These are phyloP conservation scores for Alethe castanea DNA, from an alignment of 2,113 vertebrate genomes.

Conservation along the genomic window DNA sequence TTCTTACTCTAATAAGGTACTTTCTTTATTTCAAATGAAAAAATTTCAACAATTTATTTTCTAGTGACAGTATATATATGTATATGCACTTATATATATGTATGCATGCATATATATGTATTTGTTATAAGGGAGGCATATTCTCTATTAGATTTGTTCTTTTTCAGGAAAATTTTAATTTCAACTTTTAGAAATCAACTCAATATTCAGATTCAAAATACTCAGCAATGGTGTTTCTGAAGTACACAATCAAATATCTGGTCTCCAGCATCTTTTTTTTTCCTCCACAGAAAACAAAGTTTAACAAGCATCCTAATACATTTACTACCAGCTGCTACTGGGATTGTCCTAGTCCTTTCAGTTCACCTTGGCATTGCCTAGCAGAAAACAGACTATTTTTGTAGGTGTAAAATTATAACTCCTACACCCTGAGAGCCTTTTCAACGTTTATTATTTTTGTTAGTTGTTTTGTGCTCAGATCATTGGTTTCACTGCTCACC, in stretches of 20 bases:
- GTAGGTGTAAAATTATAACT: background rate
- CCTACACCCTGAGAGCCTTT: background rate
- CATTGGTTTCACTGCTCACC: background rate
- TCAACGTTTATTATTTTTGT: background rate
- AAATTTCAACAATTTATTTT: background rate
- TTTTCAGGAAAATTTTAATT: background rate
- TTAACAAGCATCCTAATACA: background rate
- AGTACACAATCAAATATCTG: background rate
- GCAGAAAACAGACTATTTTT: background rate
- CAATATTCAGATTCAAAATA: background rate
- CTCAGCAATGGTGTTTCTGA: background rate
- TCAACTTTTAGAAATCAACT: background rate
- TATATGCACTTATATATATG: accelerated
- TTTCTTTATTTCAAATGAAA: background rate
- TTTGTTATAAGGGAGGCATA: background rate
- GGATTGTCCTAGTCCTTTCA: background rate
- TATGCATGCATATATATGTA: background rate
- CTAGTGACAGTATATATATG: background rate
- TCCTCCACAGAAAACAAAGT: background rate
- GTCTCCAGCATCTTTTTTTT: background rate
- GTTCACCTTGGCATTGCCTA: background rate
- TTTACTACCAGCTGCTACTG: background rate
- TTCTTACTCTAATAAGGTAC: background rate
- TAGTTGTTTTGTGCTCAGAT: background rate
- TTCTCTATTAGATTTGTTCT: background rate